Evolutionary conservation across 2,113 vertebrate genomes (phyloP), one percentile per base, ranked within the genome.

Genomic region (Aleadryas rufinucha): DNA sequence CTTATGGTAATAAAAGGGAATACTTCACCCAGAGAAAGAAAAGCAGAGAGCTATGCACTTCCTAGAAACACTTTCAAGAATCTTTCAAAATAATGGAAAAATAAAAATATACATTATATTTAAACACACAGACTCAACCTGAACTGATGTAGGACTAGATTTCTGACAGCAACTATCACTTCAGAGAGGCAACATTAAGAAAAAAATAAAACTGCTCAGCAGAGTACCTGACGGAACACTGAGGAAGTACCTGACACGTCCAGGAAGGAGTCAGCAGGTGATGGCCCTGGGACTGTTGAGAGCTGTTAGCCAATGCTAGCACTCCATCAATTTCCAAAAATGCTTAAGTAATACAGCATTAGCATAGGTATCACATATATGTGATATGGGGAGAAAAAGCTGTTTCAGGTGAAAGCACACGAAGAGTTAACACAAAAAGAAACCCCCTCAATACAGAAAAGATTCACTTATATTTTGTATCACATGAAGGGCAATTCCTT

Each of bases 11-110:
- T 91, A 87, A 87, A 93, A 90, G 37, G 15, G 31, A 96, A 87
- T 66, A 60, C 28, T 68, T 88, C 56, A 60, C 28, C 47, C n/a
- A 68, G 28, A 81, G 79, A 75, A 87, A 83, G 84, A 83, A 82
- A 78, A 81, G 57, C 3, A 4, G 54, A 66, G 54, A 47, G 44
- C 50, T 50, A 9, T 7, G 5, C 27, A 45, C 23, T 66, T 68
- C 60, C 68, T 52, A 60, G 56, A 81, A 87, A 84, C 33, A 31
- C 47, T 47, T 85, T 11, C 28, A 88, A 72, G 31, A 70, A 63
- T 28, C 39, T 86, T 90, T 92, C 83, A 90, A 78, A 92, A 93
- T 52, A 86, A 91, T 63, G 21, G 47, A 72, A 92, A 90, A 93
- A 81, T 28, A 89, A 89, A 87, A 44, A 56, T 10, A 50, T 26